These are phyloP conservation scores for Bubo bubo DNA, from an alignment of 2,113 vertebrate species.

Conservation along the genomic window DNA sequence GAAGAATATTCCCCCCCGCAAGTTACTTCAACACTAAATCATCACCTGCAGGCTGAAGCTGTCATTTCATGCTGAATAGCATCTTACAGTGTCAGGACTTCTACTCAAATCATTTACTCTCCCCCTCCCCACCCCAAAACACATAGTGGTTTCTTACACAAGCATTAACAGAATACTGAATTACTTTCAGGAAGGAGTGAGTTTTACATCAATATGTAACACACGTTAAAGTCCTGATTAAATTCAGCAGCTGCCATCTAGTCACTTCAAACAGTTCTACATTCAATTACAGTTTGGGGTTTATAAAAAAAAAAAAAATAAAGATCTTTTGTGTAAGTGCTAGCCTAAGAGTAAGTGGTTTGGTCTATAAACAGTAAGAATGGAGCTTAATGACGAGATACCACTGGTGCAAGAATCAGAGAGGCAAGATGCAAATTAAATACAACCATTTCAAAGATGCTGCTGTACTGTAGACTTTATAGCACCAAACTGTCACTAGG, in stretches of 20 bases:
- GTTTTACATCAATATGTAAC: neutral
- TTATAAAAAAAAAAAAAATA: neutral
- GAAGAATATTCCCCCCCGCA: neutral
- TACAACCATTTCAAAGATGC: neutral
- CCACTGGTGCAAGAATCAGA: neutral
- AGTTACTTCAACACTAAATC: neutral
- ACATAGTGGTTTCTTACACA: neutral
- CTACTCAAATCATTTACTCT: neutral
- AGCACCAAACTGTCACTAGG: neutral
- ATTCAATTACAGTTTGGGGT: neutral
- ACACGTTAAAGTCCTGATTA: neutral
- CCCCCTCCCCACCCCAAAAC: neutral
- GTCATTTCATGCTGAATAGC: neutral
- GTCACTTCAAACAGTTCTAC: neutral
- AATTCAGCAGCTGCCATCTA: neutral
- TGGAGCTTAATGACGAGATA: neutral
- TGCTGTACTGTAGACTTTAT: neutral
- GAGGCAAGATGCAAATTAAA: neutral
- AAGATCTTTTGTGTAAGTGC: neutral
- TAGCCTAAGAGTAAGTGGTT: neutral
- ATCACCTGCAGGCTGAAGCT: neutral
- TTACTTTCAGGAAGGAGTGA: neutral
- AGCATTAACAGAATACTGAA: neutral
- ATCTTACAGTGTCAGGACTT: neutral
- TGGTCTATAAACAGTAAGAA: neutral